A percentile compares a stretch with the other conserved stretches of the same genome.
These are phyloP conservation scores for Brotula barbata DNA, from an alignment of 2,797 vertebrate species.

Conservation along the genomic window DNA sequence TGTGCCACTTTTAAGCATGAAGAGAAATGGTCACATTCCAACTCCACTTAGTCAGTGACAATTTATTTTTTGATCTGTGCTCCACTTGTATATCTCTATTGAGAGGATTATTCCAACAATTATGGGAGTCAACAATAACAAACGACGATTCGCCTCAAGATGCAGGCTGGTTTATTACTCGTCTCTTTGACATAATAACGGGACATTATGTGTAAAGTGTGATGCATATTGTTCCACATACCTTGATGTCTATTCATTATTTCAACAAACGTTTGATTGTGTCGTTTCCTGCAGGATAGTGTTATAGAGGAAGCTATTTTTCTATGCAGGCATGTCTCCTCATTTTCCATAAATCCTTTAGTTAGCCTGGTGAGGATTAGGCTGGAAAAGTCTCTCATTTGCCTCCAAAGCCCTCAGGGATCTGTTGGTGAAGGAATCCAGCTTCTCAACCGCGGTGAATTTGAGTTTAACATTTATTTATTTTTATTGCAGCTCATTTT, in stretches of 20 bases:
- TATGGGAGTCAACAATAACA: no score
- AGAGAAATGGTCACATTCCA: no score
- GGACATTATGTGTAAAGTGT: neutral
- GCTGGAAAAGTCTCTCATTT: slow-evolving; percentile 67
- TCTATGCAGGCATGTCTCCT: slow-evolving; percentile 44
- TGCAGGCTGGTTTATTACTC: no score
- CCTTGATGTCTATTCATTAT: no score
- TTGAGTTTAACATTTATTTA: slow-evolving; percentile 38
- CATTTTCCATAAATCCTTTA: slow-evolving; percentile 56
- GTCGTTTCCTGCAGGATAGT: slow-evolving; percentile 8
- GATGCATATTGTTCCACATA: neutral
- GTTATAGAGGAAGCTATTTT: slow-evolving; percentile 37
- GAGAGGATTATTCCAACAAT: no score
- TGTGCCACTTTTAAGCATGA: no score
- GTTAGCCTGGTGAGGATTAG: slow-evolving; percentile 66
- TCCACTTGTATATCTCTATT: no score
- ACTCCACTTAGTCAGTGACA: no score
- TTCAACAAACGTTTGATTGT: slow-evolving; percentile 22
- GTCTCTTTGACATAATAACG: no score
- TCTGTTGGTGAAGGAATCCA: slow-evolving; percentile 50
- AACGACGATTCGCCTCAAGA: no score
- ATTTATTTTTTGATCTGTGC: no score
- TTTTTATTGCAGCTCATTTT: slow-evolving; percentile 39
- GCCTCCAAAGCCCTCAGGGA: slow-evolving; percentile 56
- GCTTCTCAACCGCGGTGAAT: slow-evolving; percentile 43